Evolutionary conservation across 1,140 invertebrate species (phyloP).

Genomic region (Cylas formicarius): DNA sequence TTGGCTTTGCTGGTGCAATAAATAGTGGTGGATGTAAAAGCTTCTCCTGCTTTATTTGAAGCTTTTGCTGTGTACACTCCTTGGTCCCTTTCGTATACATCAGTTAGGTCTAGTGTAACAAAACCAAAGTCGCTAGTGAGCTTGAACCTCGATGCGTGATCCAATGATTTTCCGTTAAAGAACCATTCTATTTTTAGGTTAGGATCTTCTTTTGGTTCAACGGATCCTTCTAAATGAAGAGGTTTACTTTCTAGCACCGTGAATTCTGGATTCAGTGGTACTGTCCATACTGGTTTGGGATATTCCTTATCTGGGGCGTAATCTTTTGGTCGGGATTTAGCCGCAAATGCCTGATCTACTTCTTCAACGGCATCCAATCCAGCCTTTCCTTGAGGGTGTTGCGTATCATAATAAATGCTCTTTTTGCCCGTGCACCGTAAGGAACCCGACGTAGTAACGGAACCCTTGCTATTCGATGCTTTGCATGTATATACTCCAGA

Average conservation of each 20-base stretch:
- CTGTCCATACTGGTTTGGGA: slow-evolving; percentile 81
- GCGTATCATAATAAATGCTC: slow-evolving; percentile 75
- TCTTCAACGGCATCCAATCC: slow-evolving; percentile 80
- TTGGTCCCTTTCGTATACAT: slow-evolving; percentile 87
- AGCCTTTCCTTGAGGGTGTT: slow-evolving; percentile 81
- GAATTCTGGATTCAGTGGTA: slow-evolving; percentile 72
- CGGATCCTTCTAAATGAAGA: slow-evolving; percentile 85
- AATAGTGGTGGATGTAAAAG: slow-evolving; percentile 84
- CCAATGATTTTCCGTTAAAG: slow-evolving; percentile 81
- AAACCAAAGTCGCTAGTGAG: slow-evolving; percentile 88
- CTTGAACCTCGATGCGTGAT: slow-evolving; percentile 79
- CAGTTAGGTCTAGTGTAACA: slow-evolving; percentile 80
- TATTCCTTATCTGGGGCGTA: slow-evolving; percentile 66
- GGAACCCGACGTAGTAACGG: slow-evolving; percentile 80
- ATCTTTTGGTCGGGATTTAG: slow-evolving; percentile 58
- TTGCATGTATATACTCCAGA: slow-evolving; percentile 86
- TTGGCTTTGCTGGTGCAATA: slow-evolving; percentile 74
- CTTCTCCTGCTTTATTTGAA: slow-evolving; percentile 78
- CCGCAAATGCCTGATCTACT: slow-evolving; percentile 67
- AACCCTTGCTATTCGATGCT: slow-evolving; percentile 85
- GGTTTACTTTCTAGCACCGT: slow-evolving; percentile 83
- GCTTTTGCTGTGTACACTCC: slow-evolving; percentile 91
- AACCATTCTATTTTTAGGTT: slow-evolving; percentile 92
- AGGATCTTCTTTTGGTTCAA: slow-evolving; percentile 94
- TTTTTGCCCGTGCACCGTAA: slow-evolving; percentile 73